A percentile compares a stretch with the other conserved stretches of the same genome.
Conservation (phyloP, 1,140 invertebrate genomes). For the Drosophila pectinifera region DNA sequence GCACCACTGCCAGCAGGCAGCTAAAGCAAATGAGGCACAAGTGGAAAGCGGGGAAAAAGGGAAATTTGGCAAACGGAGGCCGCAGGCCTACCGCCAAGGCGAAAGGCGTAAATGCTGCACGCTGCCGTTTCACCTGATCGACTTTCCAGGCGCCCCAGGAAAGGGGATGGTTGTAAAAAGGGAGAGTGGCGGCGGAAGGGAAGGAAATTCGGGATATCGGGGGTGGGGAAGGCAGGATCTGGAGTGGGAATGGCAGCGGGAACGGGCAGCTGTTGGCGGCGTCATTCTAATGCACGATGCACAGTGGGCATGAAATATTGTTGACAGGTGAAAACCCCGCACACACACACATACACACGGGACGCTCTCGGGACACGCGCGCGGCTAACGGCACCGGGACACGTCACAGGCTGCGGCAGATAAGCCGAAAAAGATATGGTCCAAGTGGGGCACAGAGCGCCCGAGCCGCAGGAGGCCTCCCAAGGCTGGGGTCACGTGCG, state of each 20-base stretch:
- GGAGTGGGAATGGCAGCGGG: constrained; percentile 16
- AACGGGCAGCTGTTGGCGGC: constrained; percentile 61
- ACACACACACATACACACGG: constrained; percentile 19
- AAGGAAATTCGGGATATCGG: constrained; percentile 19
- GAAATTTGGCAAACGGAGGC: constrained; percentile 21
- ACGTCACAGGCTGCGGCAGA: constrained; percentile 47
- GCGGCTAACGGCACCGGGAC: constrained; percentile 61
- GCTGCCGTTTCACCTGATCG: constrained; percentile 74
- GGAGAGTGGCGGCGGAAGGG: constrained; percentile 23
- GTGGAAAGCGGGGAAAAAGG: neutral
- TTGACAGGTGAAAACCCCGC: constrained; percentile 76
- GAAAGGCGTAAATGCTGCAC: constrained; percentile 64
- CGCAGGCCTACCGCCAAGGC: constrained; percentile 43
- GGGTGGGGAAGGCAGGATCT: constrained; percentile 11
- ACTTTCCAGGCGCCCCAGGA: constrained; percentile 50
- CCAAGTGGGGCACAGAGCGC: constrained; percentile 23
- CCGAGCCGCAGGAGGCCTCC: constrained; percentile 13
- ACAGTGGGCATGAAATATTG: constrained; percentile 81
- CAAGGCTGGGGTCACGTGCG: constrained; percentile 53
- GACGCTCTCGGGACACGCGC: constrained; percentile 48
- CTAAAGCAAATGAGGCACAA: constrained; percentile 17
- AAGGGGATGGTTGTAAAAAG: constrained; percentile 35
- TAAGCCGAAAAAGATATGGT: constrained; percentile 47
- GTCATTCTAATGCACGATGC: constrained; percentile 75
- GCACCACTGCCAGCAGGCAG: constrained; percentile 14